These are phyloP conservation scores for Ochlodes sylvanus DNA, from an alignment of 2,888 invertebrate genomes.

Conservation along the genomic window DNA sequence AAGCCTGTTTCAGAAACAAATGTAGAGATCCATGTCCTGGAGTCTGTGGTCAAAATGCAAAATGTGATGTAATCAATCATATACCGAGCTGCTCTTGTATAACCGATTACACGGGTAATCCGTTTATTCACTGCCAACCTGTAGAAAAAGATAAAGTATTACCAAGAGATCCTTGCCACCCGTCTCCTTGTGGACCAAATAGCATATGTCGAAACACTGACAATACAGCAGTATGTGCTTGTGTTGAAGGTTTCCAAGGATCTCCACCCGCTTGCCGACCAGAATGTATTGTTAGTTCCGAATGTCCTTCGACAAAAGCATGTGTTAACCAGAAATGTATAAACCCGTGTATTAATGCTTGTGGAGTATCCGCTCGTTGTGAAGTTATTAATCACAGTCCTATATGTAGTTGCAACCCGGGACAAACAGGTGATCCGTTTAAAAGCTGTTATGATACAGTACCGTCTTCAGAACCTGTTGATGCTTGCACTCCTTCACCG, in stretches of 20 bases:
- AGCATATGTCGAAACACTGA: constrained; percentile 91
- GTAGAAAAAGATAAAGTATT: constrained; percentile 56
- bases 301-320: constrained; percentile 92
- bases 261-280: constrained; percentile 93
- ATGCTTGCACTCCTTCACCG: constrained; percentile 90
- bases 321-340: constrained; percentile 93
- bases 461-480: constrained; percentile 63
- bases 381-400: constrained; percentile 94
- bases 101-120: constrained; percentile 89
- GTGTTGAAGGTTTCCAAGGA: constrained; percentile 90
- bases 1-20: constrained; percentile 89
- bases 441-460: constrained; percentile 87
- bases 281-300: constrained; percentile 93
- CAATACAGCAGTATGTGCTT: constrained; percentile 92
- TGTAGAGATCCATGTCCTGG: constrained; percentile 91
- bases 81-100: constrained; percentile 90
- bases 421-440: constrained; percentile 92
- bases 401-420: constrained; percentile 91
- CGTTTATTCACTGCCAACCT: constrained; percentile 84
- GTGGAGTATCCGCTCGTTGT: constrained; percentile 91
- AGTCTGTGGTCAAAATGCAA: constrained; percentile 89
- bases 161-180: constrained; percentile 88
- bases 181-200: constrained; percentile 92
- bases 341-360: constrained; percentile 93
- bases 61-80: constrained; percentile 90